A percentile compares a stretch with the other conserved stretches of the same genome.
Evolutionary conservation across 2,797 vertebrate genomes (phyloP).

Genomic region (Bradypus variegatus): DNA sequence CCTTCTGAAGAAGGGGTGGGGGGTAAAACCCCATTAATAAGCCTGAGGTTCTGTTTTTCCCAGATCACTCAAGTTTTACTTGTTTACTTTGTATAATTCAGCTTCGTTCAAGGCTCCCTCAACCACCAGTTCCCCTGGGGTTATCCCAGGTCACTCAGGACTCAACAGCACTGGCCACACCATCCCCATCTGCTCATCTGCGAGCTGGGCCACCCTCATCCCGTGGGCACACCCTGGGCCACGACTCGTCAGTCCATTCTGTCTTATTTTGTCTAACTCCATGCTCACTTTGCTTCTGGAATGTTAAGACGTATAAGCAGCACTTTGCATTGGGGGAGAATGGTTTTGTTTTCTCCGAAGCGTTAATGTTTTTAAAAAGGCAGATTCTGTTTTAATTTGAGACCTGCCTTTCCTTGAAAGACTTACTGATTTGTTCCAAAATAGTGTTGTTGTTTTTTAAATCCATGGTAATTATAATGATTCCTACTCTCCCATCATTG

Average conservation of each 20-base stretch:
- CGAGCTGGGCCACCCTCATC: rapidly evolving
- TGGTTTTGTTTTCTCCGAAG: neutral
- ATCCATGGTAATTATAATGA: neutral
- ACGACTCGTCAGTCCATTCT: too few relatives aligned
- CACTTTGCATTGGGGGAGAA: neutral
- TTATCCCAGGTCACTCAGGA: neutral
- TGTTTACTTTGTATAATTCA: neutral
- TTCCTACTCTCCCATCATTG: neutral
- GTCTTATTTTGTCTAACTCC: neutral
- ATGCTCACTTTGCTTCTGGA: neutral
- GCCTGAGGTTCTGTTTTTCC: neutral
- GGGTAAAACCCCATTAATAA: neutral
- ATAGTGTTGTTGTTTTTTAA: neutral
- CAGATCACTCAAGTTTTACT: neutral
- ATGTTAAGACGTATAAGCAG: neutral
- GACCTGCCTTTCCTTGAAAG: constrained; percentile 11
- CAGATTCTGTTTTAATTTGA: neutral
- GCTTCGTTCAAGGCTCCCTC: neutral
- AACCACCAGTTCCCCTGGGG: neutral
- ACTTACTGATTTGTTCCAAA: neutral
- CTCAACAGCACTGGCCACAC: neutral
- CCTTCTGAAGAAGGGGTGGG: neutral
- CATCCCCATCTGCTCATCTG: neutral
- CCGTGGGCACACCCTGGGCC: neutral
- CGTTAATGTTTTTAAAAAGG: neutral